Conservation (phyloP, 2,888 invertebrate species). For the Bedellia somnulentella region DNA sequence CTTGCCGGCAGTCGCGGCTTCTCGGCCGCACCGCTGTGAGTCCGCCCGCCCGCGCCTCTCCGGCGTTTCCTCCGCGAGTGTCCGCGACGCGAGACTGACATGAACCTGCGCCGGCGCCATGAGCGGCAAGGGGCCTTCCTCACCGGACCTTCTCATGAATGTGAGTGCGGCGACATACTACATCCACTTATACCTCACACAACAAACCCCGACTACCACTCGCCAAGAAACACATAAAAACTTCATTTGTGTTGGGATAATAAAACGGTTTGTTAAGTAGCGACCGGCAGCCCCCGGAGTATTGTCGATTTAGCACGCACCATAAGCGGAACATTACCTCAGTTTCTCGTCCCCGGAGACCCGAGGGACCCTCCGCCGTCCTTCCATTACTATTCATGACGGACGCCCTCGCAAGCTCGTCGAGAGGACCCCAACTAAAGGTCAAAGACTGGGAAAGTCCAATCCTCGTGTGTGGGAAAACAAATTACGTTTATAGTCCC, state of each 20-base stretch:
- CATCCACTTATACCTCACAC: neutral
- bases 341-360: conserved; percentile 18
- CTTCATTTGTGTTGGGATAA: too few relatives aligned
- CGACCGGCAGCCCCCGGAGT: conserved; percentile 27
- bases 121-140: conserved; percentile 54
- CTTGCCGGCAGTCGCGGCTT: conserved; percentile 48
- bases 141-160: conserved; percentile 60
- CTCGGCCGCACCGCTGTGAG: conserved; percentile 36
- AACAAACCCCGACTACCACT: neutral
- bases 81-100: conserved; percentile 42
- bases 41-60: conserved; percentile 28
- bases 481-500: conserved; percentile 17
- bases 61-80: conserved; percentile 50
- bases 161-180: conserved; percentile 34
- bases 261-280: too few relatives aligned
- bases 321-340: conserved; percentile 42
- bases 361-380: conserved; percentile 12
- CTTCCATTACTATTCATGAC: conserved; percentile 54
- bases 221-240: too few relatives aligned
- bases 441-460: conserved; percentile 8
- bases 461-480: conserved; percentile 17
- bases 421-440: conserved; percentile 11
- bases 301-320: conserved; percentile 57
- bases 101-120: conserved; percentile 31
- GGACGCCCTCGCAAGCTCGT: conserved; percentile 26